Conservation (phyloP, 1,140 invertebrate genomes). For the Homalodisca vitripennis region DNA sequence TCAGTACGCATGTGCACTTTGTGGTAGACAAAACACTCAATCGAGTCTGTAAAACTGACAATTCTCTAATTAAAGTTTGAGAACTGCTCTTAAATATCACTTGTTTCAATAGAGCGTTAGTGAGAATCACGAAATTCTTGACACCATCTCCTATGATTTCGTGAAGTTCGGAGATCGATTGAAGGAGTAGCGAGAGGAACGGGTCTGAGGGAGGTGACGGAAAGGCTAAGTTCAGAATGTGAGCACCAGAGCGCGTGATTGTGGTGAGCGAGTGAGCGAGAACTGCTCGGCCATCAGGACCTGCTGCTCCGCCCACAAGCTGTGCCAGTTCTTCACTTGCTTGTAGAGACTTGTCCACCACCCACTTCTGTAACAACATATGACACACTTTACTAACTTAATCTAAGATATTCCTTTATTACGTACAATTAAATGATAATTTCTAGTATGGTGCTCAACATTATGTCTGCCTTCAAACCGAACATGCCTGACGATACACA, state of each 20-base stretch:
- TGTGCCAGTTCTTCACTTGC: not conserved
- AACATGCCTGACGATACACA: not conserved
- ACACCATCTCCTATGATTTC: not conserved
- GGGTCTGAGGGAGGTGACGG: not conserved
- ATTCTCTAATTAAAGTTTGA: not conserved
- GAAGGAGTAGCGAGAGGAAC: not conserved
- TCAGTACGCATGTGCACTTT: not conserved
- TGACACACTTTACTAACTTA: not conserved
- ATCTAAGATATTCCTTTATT: not conserved
- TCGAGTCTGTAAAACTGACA: not conserved
- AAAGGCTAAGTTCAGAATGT: not conserved
- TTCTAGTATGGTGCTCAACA: not conserved
- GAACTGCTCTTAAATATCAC: not conserved
- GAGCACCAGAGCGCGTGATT: slow-evolving; percentile 2
- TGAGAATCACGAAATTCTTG: slow-evolving; percentile 14
- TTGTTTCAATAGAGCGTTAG: not conserved
- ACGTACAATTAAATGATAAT: not conserved
- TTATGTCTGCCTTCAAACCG: not conserved
- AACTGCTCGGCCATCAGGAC: not conserved
- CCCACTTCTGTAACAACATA: not conserved
- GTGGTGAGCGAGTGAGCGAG: not conserved
- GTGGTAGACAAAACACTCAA: not conserved
- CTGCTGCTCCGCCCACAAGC: not conserved
- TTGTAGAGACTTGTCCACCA: not conserved
- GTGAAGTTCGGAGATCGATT: not conserved